Base-by-base conservation (phyloP, 30 jellyfish, hydroid and myxozoan genomes). In the Hydra vulgaris region DNA sequence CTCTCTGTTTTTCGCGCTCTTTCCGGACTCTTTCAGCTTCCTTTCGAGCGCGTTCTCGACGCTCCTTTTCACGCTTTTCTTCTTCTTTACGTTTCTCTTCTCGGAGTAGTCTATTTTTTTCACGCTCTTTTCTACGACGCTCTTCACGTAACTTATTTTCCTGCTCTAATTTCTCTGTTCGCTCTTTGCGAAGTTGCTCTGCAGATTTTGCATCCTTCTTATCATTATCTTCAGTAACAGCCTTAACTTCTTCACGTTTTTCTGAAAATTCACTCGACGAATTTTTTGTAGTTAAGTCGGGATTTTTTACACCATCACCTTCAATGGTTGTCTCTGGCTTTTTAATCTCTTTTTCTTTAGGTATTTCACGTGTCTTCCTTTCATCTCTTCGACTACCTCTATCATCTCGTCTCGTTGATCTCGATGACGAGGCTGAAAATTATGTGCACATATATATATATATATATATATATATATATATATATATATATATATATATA, bases 21-120 rank as follows among this genome's bases (percentile, higher is more conserved):
- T 86, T 79, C 23, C 93, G 79, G 55, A 83, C 78, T 70, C 96
- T 80, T 66, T 92, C 96, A 26, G 95, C 98, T 81, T 92, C 98
- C 53, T 70, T 83, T 53, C 91, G 88, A 25, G 92, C 98, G 27
- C 98, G 66, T 70, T 85, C 96, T 17, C 96, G 92, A 74, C 98
- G 72, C 71, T 92, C 98, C 0, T 86, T 82, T 53, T 87, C 96
- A 21, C 96, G 93, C 56, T 72, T 83, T 26, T 86, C 98, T 76
- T 92, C 95, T n/a, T 84, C 94, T 26, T 79, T 77, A 5, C 95
- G 95, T 21, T 95, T 79, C 78, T 84, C 95, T 76, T 92, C 96
- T 4, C 98, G 88, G 18, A 83, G 82, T 70, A 79, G 89, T 23
- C 95, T 75, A 55, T 92, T 96, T 52, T 82, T 79, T 71, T 92